Conservation (phyloP, 2,888 invertebrate genomes). For the Lamproptera curius region DNA sequence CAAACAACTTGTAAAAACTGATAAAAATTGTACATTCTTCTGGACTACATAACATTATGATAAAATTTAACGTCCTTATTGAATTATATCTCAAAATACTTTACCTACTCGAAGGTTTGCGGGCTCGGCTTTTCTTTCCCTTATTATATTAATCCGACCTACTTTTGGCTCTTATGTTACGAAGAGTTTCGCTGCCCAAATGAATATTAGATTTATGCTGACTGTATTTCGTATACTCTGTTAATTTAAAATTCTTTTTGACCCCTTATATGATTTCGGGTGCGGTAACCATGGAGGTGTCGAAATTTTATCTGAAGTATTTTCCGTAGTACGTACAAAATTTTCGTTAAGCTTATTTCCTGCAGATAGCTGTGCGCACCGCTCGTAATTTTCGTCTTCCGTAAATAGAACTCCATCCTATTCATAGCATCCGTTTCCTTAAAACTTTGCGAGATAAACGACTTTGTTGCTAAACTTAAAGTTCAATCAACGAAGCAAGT, state of each 20-base stretch:
- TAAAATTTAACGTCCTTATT: too few relatives aligned
- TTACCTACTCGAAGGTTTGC: conserved; percentile 15
- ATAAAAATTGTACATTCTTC: too few relatives aligned
- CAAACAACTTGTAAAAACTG: too few relatives aligned
- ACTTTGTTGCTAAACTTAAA: too few relatives aligned
- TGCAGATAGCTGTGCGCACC: not conserved
- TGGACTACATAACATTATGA: too few relatives aligned
- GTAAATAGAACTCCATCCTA: not conserved
- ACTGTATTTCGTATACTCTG: conserved; percentile 33
- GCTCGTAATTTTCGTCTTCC: not conserved
- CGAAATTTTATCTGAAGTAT: not conserved
- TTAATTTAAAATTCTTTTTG: conserved; percentile 57
- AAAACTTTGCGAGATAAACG: not conserved
- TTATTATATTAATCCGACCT: conserved; percentile 40
- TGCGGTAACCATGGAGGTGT: not conserved
- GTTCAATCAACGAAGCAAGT: too few relatives aligned
- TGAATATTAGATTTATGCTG: conserved; percentile 49
- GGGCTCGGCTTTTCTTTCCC: conserved; percentile 14
- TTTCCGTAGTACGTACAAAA: not conserved
- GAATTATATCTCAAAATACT: conserved; percentile 12
- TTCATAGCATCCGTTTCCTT: not conserved
- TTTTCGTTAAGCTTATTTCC: too few relatives aligned
- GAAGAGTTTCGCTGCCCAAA: conserved; percentile 38
- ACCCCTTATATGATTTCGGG: conserved; percentile 28
- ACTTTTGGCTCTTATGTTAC: conserved; percentile 40